Evolutionary conservation across 35 echinoderm and acorn worm species (phyloP).

Genomic region (Nesometra sesokonis): DNA sequence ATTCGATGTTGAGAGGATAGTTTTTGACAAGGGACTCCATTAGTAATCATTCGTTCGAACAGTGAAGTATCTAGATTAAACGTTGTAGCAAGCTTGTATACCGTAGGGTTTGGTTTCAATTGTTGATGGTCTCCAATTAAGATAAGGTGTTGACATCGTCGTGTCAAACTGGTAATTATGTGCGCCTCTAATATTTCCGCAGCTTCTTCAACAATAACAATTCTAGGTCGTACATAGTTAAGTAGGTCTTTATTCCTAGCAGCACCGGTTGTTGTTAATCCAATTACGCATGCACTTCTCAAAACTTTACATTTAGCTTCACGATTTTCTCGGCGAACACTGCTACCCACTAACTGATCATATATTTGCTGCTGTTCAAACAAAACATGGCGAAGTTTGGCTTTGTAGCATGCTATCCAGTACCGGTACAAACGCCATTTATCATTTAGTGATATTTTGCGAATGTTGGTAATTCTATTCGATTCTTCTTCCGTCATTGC

Average conservation of each 20-base stretch:
- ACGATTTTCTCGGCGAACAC: slow-evolving; percentile 34
- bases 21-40: slow-evolving; percentile 41
- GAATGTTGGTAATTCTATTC: slow-evolving; percentile 28
- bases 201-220: slow-evolving; percentile 88
- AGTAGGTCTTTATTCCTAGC: slow-evolving; percentile 54
- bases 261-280: slow-evolving; percentile 79
- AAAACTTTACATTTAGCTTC: slow-evolving; percentile 40
- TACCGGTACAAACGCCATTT: slow-evolving; percentile 67
- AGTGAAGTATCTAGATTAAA: slow-evolving; percentile 69
- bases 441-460: slow-evolving; percentile 13
- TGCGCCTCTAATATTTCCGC: slow-evolving; percentile 88
- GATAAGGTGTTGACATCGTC: slow-evolving; percentile 63
- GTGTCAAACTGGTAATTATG: slow-evolving; percentile 43
- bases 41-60: slow-evolving; percentile 82
- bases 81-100: slow-evolving; percentile 58
- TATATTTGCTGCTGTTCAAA: slow-evolving; percentile 7
- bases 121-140: slow-evolving; percentile 93
- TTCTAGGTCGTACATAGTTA: slow-evolving; percentile 37
- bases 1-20: slow-evolving; percentile 21
- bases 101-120: slow-evolving; percentile 73
- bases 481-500: slow-evolving; percentile 46
- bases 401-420: slow-evolving; percentile 11
- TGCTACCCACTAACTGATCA: not conserved
- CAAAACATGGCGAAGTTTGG: not conserved
- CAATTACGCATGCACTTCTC: slow-evolving; percentile 47